Evolutionary conservation across 2,113 vertebrate species (phyloP).

Genomic region (Daphoenositta chrysoptera): DNA sequence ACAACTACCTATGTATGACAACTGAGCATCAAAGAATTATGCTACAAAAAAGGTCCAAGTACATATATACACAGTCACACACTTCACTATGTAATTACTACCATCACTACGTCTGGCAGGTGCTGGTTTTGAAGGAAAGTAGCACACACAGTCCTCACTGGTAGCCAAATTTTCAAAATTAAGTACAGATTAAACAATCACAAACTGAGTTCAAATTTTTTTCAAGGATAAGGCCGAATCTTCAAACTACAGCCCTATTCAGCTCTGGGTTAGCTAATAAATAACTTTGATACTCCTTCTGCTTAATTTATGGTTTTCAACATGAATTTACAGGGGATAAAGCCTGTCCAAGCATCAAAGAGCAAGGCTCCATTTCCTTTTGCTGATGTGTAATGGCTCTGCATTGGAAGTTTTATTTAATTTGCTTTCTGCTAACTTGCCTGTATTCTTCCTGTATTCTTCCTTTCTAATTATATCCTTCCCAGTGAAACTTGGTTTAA

Average conservation of each 20-base stretch:
- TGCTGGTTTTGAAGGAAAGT: not conserved
- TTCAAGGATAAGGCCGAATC: not conserved
- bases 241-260: not conserved
- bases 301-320: not conserved
- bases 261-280: not conserved
- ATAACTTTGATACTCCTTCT: not conserved
- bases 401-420: not conserved
- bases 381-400: not conserved
- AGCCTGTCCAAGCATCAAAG: not conserved
- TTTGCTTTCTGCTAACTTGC: not conserved
- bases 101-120: not conserved
- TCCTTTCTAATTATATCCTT: not conserved
- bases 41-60: not conserved
- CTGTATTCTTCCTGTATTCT: not conserved
- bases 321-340: not conserved
- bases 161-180: not conserved
- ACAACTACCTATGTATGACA: not conserved
- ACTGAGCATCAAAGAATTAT: not conserved
- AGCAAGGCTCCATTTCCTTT: not conserved
- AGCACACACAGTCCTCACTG: not conserved
- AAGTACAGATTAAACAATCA: not conserved
- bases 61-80: not conserved
- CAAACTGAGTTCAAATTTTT: not conserved
- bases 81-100: not conserved
- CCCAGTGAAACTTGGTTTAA: not conserved